Evolutionary conservation across 53 echinoderm and acorn worm genomes (phyloP).

Genomic region (Arbacia lixula): DNA sequence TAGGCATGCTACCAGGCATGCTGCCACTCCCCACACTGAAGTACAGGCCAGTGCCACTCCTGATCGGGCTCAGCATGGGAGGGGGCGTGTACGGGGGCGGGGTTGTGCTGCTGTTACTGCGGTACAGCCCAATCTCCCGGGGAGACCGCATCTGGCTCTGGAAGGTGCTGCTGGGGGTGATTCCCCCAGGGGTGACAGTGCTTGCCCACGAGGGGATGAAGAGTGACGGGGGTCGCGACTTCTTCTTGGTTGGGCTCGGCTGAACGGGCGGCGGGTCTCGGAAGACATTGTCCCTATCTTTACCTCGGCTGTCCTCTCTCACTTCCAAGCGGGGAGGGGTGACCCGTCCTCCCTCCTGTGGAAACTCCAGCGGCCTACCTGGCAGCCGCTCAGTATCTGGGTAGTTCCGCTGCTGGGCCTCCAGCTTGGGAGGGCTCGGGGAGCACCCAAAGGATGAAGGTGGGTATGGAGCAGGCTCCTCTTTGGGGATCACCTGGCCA

Average conservation of each 20-base stretch:
- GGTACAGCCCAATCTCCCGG: slow-evolving; percentile 81
- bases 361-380: background rate
- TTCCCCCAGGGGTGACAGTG: slow-evolving; percentile 85
- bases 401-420: slow-evolving; percentile 37
- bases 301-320: slow-evolving; percentile 7
- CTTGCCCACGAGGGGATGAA: slow-evolving; percentile 95
- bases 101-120: slow-evolving; percentile 79
- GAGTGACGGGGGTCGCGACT: slow-evolving; percentile 80
- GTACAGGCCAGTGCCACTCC: slow-evolving; percentile 97
- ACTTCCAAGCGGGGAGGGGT: slow-evolving; percentile 12
- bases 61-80: slow-evolving; percentile 98
- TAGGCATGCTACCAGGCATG: slow-evolving; percentile 35
- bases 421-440: slow-evolving; percentile 82
- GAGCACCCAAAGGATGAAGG: slow-evolving; percentile 28
- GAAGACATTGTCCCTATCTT: slow-evolving; percentile 70
- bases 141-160: slow-evolving; percentile 99
- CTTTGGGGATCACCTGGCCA: slow-evolving; percentile 43
- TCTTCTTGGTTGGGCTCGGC: slow-evolving; percentile 84
- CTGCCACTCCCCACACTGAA: slow-evolving; percentile 74
- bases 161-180: slow-evolving; percentile 78
- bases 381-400: background rate
- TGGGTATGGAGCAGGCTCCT: slow-evolving; percentile 46
- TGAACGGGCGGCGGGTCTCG: slow-evolving; percentile 82
- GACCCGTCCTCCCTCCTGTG: background rate
- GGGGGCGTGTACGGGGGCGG: slow-evolving; percentile 99